phyloP scores from a whole-genome alignment of 2,888 invertebrate genomes.

The Microctonus hyperodae region DNA sequence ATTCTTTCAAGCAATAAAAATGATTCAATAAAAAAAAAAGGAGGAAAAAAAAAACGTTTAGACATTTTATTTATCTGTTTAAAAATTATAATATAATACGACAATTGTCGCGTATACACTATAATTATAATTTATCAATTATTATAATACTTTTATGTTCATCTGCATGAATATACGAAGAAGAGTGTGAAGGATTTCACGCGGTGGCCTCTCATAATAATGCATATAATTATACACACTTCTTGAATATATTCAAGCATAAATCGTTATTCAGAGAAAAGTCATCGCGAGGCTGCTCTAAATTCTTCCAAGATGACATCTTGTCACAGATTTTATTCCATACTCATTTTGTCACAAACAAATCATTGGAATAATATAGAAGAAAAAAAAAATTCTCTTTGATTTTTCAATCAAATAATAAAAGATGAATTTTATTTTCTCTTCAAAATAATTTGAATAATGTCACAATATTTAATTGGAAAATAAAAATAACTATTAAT shows the following conservation, averaged over 20 bases:
- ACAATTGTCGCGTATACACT: neutral
- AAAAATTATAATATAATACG: neutral
- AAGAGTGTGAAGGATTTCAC: conserved; percentile 15
- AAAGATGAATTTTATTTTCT: too few relatives aligned
- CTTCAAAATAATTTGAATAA: neutral
- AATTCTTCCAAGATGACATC: conserved; percentile 19
- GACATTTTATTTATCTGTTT: neutral
- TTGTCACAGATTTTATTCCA: neutral
- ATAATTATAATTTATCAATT: neutral
- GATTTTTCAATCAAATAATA: neutral
- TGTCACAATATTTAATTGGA: neutral
- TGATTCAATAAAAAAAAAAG: too few relatives aligned
- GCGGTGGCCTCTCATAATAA: neutral
- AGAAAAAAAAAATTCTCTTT: neutral
- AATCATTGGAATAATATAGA: neutral
- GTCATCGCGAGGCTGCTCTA: conserved; percentile 17
- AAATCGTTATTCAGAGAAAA: conserved; percentile 12
- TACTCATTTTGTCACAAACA: neutral
- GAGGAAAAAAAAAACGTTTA: neutral
- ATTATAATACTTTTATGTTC: neutral
- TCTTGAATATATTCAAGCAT: neutral
- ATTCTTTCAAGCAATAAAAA: neutral
- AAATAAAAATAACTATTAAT: neutral
- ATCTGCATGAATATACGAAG: conserved; percentile 5
- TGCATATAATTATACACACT: conserved; percentile 29